Base-by-base conservation (phyloP, 2,888 invertebrate species). In the Listrodromus nycthemerus region DNA sequence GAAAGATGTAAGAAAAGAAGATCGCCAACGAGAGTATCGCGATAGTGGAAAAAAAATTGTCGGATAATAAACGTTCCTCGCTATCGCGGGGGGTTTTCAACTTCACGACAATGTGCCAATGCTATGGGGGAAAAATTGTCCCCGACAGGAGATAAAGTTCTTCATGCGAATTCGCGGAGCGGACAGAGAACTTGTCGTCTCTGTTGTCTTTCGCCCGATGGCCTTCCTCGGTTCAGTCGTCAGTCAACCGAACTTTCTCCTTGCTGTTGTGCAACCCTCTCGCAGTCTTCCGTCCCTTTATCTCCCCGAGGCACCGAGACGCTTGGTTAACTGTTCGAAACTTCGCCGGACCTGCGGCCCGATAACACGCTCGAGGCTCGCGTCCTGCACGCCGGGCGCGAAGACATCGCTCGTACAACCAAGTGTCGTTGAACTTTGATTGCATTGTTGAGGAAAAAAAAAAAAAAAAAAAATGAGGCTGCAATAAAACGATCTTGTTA, bases 211-310 rank as follows among this genome's bases (percentile, higher is more conserved):
- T 41, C 16, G 58, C 58, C 30, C 24, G 30, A 58, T 30, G 58
- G 24, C 27, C 58, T 16, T 0, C 30, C 58, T 24, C 30, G 58
- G 27, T 24, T 58, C 27, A 30, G 58, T 58, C 58, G 58, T 58
- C 58, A n/a, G 58, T 58, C 58, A 58, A 16, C 58, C 58, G 58
- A 58, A 58, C 30, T 58, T 58, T 27, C 27, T 27, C 58, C 58
- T 27, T n/a, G 27, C 58, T n/a, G 58, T 58, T 58, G 58, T 58
- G 58, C 16, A 58, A 30, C 58, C 27, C 58, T 27, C 58, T 4
- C 30, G 16, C 16, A 30, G n/a, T 19, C 19, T 5, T 6, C 41
- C 13, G 19, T 13, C n/a, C 6, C 58, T 24, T 58, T 58, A 58
- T 58, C 58, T 58, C 24, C 16, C 27, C 6, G 58, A 6, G 58